Evolutionary conservation across 2,797 vertebrate genomes (phyloP).

Genomic region (Otolemur crassicaudatus): DNA sequence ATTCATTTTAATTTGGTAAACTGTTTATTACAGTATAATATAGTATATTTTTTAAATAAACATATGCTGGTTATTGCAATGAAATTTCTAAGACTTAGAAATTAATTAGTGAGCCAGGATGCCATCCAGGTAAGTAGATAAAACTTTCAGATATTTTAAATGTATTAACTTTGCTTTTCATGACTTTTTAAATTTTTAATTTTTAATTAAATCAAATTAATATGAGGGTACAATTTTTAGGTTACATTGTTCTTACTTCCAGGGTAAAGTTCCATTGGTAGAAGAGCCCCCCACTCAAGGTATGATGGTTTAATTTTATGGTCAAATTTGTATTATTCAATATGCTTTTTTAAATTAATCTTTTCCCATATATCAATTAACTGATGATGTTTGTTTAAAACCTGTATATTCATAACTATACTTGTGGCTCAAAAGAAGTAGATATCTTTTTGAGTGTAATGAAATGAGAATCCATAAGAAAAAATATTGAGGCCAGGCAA

Average conservation of each 20-base stretch:
- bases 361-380: neutral
- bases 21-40: neutral
- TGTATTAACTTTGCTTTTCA: neutral
- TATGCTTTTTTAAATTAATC: neutral
- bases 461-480: neutral
- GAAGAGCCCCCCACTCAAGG: no score
- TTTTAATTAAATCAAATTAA: no score
- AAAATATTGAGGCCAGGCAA: neutral
- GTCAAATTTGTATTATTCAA: neutral
- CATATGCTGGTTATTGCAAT: neutral
- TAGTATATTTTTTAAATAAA: neutral
- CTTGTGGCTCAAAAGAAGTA: neutral
- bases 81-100: conserved; percentile 3
- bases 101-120: neutral
- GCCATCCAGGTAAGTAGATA: no score
- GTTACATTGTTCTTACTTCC: no score
- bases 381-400: neutral
- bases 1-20: neutral
- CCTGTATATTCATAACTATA: neutral
- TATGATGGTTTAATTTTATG: neutral
- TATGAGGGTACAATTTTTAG: no score
- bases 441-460: neutral
- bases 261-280: no score
- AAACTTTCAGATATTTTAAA: no score
- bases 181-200: no score